phyloP scores from a whole-genome alignment of 2,797 vertebrate genomes.

The Urocyon cinereoargenteus region DNA sequence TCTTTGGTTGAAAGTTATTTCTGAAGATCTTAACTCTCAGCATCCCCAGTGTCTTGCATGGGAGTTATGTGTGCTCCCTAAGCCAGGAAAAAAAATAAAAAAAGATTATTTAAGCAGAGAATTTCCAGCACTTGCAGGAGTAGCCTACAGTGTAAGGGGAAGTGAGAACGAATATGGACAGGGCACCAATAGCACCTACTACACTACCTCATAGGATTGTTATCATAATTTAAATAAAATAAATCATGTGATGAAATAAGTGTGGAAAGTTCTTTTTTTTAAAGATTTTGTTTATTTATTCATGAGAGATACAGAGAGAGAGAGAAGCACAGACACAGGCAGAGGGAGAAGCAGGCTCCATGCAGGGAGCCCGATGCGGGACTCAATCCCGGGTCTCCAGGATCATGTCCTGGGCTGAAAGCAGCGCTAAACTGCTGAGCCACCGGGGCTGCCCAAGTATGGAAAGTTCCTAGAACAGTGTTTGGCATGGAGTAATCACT shows the following conservation, averaged over 20 bases:
- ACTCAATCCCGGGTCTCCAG: too few relatives aligned
- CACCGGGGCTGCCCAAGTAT: not conserved
- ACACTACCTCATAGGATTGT: not conserved
- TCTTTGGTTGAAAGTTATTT: not conserved
- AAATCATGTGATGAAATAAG: not conserved
- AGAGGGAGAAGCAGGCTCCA: too few relatives aligned
- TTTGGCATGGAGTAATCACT: not conserved
- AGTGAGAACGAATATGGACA: not conserved
- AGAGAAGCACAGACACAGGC: too few relatives aligned
- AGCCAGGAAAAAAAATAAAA: fast-evolving
- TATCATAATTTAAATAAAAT: not conserved
- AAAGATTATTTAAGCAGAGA: not conserved
- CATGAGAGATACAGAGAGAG: too few relatives aligned
- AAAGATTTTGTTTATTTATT: too few relatives aligned
- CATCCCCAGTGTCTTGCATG: not conserved
- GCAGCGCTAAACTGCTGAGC: too few relatives aligned
- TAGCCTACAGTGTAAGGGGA: not conserved
- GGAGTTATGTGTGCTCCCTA: not conserved
- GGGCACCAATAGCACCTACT: not conserved
- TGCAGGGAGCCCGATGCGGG: too few relatives aligned
- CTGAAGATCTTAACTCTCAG: not conserved
- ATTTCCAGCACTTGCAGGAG: not conserved
- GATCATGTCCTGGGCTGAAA: too few relatives aligned
- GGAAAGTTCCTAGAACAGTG: not conserved
- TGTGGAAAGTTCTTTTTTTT: not conserved